These are phyloP conservation scores for Salminus brasiliensis DNA, from an alignment of 2,113 vertebrate genomes.

Conservation along the genomic window DNA sequence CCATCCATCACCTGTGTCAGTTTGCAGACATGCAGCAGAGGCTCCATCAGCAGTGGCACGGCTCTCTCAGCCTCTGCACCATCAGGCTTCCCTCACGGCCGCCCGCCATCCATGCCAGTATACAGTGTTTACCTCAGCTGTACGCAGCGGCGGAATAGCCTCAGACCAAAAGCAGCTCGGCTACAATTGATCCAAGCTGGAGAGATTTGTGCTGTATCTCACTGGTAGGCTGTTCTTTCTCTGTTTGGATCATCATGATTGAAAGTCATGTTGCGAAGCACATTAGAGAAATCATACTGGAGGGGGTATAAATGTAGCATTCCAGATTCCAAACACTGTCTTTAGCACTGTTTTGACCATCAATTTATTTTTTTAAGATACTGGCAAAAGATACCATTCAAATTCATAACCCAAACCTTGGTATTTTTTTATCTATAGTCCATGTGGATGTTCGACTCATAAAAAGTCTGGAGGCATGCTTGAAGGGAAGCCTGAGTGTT, in stretches of 20 bases:
- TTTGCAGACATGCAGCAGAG: conserved; percentile 58
- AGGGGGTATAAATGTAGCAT: neutral
- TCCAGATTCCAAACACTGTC: no score
- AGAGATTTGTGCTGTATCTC: neutral
- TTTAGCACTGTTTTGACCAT: neutral
- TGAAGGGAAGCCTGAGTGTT: no score
- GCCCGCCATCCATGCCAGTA: conserved; percentile 61
- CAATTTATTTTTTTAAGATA: neutral
- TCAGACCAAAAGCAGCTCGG: conserved; percentile 19
- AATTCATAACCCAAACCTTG: no score
- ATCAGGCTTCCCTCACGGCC: conserved; percentile 68
- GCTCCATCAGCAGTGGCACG: conserved; percentile 59
- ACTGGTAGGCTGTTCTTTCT: neutral
- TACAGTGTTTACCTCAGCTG: conserved; percentile 69
- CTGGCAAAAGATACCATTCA: neutral
- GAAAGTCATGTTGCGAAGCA: neutral
- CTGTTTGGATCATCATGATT: neutral
- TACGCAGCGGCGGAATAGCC: conserved; percentile 61
- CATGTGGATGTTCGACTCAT: no score
- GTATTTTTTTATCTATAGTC: no score
- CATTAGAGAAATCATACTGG: neutral
- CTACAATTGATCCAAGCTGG: neutral
- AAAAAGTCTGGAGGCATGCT: no score
- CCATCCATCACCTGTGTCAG: conserved; percentile 66
- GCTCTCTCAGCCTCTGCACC: conserved; percentile 59